Base-by-base conservation (phyloP, 2,113 vertebrate genomes). In the Oplegnathus fasciatus region DNA sequence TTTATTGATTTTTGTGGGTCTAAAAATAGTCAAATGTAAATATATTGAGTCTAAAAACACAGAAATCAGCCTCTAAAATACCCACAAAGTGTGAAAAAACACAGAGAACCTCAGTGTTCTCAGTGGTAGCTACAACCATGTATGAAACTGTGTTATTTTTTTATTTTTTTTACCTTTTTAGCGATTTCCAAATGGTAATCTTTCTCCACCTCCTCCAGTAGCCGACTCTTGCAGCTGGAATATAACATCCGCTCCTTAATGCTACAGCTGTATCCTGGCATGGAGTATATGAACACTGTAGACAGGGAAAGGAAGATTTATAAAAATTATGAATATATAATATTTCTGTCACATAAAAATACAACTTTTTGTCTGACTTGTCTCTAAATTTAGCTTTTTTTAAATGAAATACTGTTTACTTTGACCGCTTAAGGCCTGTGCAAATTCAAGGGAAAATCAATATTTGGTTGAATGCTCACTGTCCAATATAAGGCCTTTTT, bases 171-270 rank as follows among this genome's bases (percentile, higher is more conserved):
- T 92, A 99, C 98, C 97, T 99, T 99, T 96, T 98, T 99, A 73
- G 95, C 92, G 52, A 99, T 94, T 92, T 98, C 96, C 93, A 99
- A 92, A 75, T 95, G 95, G 71, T 98, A 99, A 68, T 97, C 97
- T 92, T 97, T 97, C 92, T 99, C 98, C 86, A 96, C 97, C 0
- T 97, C 97, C 89, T 99, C 98, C 9, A 99, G 96, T 84, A 99
- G 95, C 74, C 97, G 96, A 94, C 97, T 98, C 93, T 99, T 99
- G 93, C 98, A 99, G 96, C 97, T 99, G 77, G 98, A 99, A 91
- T 99, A 99, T 18, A 99, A 94, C 98, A 99, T 99, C 76, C 98
- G 96, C 91, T 99, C 98, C 89, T 97, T 99, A 91, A 99, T 97
- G 90, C 97, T 98, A 94, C 98, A 99, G 92, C 97, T 97, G 95